phyloP scores from a whole-genome alignment of 2,888 invertebrate species.

The Periphyllus acericola region DNA sequence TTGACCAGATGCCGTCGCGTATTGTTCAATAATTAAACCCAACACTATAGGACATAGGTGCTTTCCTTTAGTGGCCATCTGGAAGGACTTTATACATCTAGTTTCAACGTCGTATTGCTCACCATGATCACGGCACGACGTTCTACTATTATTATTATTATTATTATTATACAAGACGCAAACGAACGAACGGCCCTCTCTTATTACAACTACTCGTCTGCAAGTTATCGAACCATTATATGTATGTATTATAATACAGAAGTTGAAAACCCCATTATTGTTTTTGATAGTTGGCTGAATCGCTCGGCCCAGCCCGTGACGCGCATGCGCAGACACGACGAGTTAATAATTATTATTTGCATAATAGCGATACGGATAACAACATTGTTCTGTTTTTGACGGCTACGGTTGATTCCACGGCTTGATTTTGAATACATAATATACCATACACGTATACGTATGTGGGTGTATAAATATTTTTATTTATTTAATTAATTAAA shows the following conservation, averaged over 20 bases:
- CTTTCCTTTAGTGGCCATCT: not conserved
- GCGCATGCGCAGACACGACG: not conserved
- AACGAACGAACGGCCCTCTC: not conserved
- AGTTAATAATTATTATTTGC: constrained; percentile 46
- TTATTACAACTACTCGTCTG: not conserved
- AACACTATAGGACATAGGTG: not conserved
- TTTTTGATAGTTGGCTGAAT: constrained; percentile 38
- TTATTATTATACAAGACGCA: not conserved
- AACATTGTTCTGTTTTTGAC: constrained; percentile 47
- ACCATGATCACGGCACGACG: not conserved
- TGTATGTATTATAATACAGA: not conserved
- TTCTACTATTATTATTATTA: not conserved
- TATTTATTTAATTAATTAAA: no score
- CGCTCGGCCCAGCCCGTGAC: not conserved
- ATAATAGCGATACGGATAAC: constrained; percentile 17
- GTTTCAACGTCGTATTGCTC: no score
- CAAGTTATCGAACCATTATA: constrained; percentile 21
- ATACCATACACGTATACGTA: not conserved
- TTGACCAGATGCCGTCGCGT: constrained; percentile 13
- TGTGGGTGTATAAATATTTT: not conserved
- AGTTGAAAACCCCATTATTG: constrained; percentile 38
- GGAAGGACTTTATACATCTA: not conserved
- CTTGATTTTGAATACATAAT: constrained; percentile 7
- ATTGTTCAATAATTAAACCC: not conserved
- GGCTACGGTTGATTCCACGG: not conserved